Percentiles rank a stretch among this genome's conserved stretches.
Conservation (phyloP, 2,797 vertebrate genomes). For the Pseudochromis fuscus region DNA sequence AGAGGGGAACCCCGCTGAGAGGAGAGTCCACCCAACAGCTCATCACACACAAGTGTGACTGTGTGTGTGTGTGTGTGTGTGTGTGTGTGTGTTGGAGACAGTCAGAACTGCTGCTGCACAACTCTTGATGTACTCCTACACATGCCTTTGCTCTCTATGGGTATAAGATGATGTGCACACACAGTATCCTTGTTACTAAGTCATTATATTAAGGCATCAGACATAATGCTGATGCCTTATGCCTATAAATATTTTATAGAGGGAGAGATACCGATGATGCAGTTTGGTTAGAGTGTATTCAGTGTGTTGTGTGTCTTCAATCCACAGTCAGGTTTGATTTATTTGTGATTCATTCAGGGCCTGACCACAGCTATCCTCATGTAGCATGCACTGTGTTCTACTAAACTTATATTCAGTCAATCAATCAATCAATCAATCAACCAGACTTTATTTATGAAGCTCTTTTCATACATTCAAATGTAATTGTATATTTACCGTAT, state of each 20-base stretch:
- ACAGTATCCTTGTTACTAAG: not conserved
- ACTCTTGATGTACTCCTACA: slow-evolving; percentile 40
- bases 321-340: not conserved
- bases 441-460: too few relatives aligned
- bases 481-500: too few relatives aligned
- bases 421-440: too few relatives aligned
- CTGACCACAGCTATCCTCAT: not conserved
- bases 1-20: slow-evolving; percentile 64
- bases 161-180: slow-evolving; percentile 15
- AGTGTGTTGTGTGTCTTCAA: not conserved
- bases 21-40: slow-evolving; percentile 61
- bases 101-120: slow-evolving; percentile 38
- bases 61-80: slow-evolving; percentile 20
- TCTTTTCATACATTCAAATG: too few relatives aligned
- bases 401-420: too few relatives aligned
- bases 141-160: slow-evolving; percentile 12
- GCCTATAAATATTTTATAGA: too few relatives aligned
- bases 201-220: slow-evolving; percentile 1
- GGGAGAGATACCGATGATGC: too few relatives aligned
- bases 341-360: not conserved
- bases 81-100: slow-evolving; percentile 10
- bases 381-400: too few relatives aligned
- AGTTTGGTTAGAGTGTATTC: too few relatives aligned
- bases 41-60: slow-evolving; percentile 37
- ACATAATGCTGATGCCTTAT: not conserved